These are phyloP conservation scores for Rutilus rutilus DNA, from an alignment of 2,113 vertebrate genomes.

Conservation along the genomic window DNA sequence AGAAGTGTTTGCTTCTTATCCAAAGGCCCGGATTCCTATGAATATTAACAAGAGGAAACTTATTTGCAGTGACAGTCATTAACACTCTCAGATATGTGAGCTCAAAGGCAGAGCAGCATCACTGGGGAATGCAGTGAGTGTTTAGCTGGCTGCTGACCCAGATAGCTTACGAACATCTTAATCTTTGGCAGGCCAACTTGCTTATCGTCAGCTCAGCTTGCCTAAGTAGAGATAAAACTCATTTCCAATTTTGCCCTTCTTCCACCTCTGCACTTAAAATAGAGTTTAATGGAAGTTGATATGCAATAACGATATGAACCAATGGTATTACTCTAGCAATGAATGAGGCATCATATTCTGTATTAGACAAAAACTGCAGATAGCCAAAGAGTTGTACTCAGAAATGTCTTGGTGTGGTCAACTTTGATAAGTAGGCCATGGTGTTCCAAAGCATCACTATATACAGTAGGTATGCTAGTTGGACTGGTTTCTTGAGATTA, in stretches of 20 bases:
- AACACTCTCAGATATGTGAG: slow-evolving; percentile 23
- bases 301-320: background rate
- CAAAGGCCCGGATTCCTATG: background rate
- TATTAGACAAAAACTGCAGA: background rate
- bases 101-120: slow-evolving; percentile 16
- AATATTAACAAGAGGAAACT: slow-evolving; percentile 30
- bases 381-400: background rate
- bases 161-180: slow-evolving; percentile 37
- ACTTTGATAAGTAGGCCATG: background rate
- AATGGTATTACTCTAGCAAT: background rate
- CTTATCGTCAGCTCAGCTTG: slow-evolving; percentile 28
- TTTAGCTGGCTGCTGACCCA: slow-evolving; percentile 34
- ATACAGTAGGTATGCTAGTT: background rate
- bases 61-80: slow-evolving; percentile 30
- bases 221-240: slow-evolving; percentile 10
- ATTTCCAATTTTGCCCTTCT: background rate
- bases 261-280: background rate
- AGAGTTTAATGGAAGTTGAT: background rate
- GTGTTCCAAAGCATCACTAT: background rate
- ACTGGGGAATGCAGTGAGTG: slow-evolving; percentile 22
- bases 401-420: background rate
- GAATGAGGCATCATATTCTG: background rate
- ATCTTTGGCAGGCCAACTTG: slow-evolving; percentile 22
- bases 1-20: background rate
- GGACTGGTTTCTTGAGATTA: background rate